Percentiles rank a stretch among this genome's conserved stretches.
phyloP scores from a whole-genome alignment of 2,113 vertebrate genomes.

The Clinocottus analis region DNA sequence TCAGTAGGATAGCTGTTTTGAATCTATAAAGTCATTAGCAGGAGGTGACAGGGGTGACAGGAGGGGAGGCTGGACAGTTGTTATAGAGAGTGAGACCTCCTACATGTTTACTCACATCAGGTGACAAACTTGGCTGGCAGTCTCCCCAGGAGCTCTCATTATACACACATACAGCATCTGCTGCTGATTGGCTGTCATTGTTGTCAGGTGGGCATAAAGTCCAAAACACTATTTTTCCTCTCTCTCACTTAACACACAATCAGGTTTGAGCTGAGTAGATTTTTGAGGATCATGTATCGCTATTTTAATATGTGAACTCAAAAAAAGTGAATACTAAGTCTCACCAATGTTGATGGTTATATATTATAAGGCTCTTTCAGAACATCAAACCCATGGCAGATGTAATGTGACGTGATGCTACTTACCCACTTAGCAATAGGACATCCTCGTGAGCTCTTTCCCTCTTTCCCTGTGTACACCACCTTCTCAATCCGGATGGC shows the following conservation, averaged over 20 bases:
- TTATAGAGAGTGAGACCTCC: slow-evolving; percentile 51
- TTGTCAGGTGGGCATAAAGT: slow-evolving; percentile 22
- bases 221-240: neutral
- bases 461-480: slow-evolving; percentile 94
- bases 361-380: neutral
- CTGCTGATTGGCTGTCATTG: slow-evolving; percentile 37
- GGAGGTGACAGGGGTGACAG: slow-evolving; percentile 40
- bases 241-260: slow-evolving; percentile 1
- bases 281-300: neutral
- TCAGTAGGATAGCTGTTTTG: slow-evolving; percentile 34
- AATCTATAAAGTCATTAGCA: slow-evolving; percentile 62
- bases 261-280: neutral
- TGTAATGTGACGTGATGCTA: slow-evolving; percentile 35
- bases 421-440: slow-evolving; percentile 99
- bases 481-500: slow-evolving; percentile 97
- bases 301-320: neutral
- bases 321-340: neutral
- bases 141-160: slow-evolving; percentile 43
- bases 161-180: slow-evolving; percentile 41
- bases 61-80: slow-evolving; percentile 22
- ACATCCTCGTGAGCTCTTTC: slow-evolving; percentile 97
- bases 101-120: slow-evolving; percentile 51
- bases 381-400: neutral
- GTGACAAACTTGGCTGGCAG: slow-evolving; percentile 49
- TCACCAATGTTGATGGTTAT: neutral